Evolutionary conservation across 2,113 vertebrate genomes (phyloP).

Genomic region (Butastur rufipennis): DNA sequence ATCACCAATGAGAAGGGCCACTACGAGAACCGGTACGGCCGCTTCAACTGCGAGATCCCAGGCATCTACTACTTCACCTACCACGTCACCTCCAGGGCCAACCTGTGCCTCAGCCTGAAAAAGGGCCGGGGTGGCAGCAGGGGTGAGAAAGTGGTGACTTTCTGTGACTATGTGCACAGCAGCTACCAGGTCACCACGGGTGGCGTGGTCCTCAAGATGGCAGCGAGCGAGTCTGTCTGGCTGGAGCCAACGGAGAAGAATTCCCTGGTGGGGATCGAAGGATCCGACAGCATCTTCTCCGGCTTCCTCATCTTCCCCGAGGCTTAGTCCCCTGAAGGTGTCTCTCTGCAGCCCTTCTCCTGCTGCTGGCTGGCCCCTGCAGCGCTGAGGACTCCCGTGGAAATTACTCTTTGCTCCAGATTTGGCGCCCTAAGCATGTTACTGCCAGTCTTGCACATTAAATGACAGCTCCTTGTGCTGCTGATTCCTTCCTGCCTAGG

Average conservation of each 20-base stretch:
- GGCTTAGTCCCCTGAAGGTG: rapidly evolving
- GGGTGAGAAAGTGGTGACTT: constrained; percentile 49
- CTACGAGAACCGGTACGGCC: constrained; percentile 59
- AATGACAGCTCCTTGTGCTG: background rate
- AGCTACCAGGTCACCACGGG: constrained; percentile 77
- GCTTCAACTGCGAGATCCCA: constrained; percentile 68
- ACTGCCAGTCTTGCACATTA: background rate
- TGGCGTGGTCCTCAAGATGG: constrained; percentile 71
- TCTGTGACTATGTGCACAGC: constrained; percentile 71
- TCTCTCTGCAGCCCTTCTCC: background rate
- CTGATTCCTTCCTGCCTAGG: background rate
- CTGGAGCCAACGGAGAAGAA: constrained; percentile 71
- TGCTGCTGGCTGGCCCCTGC: background rate
- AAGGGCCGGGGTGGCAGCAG: constrained; percentile 6
- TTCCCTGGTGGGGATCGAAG: constrained; percentile 63
- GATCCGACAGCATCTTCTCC: constrained; percentile 79
- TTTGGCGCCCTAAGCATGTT: background rate
- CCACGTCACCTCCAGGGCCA: constrained; percentile 70
- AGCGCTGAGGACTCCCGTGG: background rate
- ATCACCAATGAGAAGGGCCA: constrained; percentile 44
- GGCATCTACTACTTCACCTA: constrained; percentile 85
- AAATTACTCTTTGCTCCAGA: background rate
- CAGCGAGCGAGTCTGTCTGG: constrained; percentile 47
- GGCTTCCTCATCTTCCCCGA: constrained; percentile 81
- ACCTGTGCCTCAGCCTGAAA: constrained; percentile 75